Percentiles rank a stretch among this genome's conserved stretches.
Conservation (phyloP, 2,113 vertebrate genomes). For the Serinus canaria region DNA sequence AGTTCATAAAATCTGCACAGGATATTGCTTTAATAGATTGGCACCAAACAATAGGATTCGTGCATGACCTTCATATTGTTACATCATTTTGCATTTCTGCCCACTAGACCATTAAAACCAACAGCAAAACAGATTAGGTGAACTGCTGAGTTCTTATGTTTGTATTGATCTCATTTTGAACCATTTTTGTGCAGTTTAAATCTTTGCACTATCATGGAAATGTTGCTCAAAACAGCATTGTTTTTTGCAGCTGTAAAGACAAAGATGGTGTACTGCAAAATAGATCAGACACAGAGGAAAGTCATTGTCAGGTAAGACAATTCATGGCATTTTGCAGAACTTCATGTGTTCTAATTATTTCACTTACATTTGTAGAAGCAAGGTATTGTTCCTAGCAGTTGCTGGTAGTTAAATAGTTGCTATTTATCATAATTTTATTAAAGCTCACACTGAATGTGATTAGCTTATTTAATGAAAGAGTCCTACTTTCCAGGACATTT, state of each 20-base stretch:
- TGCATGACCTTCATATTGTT: not conserved
- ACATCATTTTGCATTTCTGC: conserved; percentile 2
- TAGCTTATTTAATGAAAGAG: conserved; percentile 88
- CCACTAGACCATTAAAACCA: not conserved
- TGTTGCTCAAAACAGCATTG: not conserved
- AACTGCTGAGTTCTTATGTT: not conserved
- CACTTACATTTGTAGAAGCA: conserved; percentile 66
- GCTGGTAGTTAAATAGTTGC: conserved; percentile 80
- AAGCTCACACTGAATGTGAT: conserved; percentile 82
- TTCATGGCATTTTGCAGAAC: conserved; percentile 60
- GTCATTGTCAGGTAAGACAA: conserved; percentile 93
- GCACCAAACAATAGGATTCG: not conserved
- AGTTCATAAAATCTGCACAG: conserved; percentile 38
- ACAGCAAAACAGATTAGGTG: not conserved
- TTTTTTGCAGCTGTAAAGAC: conserved; percentile 89
- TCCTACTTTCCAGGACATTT: conserved; percentile 88
- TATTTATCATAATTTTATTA: conserved; percentile 89
- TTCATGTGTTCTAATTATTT: conserved; percentile 69
- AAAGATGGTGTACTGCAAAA: conserved; percentile 99
- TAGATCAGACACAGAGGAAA: conserved; percentile 96
- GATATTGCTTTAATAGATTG: conserved; percentile 25
- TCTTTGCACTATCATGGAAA: not conserved
- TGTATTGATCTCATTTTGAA: not conserved
- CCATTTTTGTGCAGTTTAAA: not conserved
- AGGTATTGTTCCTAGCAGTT: conserved; percentile 69